Percentiles rank a stretch among this genome's conserved stretches.
Conservation (phyloP, 2,797 vertebrate genomes). For the Megalops cyprinoides region DNA sequence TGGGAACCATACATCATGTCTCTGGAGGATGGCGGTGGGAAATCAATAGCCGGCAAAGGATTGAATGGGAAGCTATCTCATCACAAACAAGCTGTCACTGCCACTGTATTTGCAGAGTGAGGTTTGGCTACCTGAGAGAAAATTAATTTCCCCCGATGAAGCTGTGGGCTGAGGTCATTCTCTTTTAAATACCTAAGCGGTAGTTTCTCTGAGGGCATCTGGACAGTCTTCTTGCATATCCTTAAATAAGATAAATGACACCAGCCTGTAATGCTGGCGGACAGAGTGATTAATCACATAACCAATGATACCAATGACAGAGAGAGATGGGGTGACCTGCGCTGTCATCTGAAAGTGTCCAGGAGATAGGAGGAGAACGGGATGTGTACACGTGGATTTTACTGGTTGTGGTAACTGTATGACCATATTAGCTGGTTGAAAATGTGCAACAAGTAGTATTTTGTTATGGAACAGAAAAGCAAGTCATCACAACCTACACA, state of each 20-base stretch:
- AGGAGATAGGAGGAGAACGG: neutral
- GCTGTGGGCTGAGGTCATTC: conserved; percentile 26
- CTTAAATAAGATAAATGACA: conserved; percentile 34
- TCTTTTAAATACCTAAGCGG: neutral
- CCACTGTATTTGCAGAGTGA: neutral
- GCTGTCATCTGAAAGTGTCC: neutral
- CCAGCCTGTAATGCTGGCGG: conserved; percentile 5
- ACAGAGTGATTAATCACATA: conserved; percentile 25
- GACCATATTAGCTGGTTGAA: no score
- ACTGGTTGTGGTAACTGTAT: no score
- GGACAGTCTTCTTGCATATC: neutral
- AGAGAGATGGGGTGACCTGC: neutral
- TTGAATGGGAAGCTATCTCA: conserved; percentile 1
- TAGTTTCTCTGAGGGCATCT: neutral
- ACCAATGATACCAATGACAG: neutral
- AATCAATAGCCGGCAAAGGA: conserved; percentile 14
- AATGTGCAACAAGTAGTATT: no score
- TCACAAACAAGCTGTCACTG: conserved; percentile 22
- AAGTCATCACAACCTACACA: no score
- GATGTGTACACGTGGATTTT: no score
- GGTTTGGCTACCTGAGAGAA: conserved; percentile 19
- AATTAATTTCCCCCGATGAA: conserved; percentile 29
- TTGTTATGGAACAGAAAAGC: no score
- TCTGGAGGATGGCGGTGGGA: neutral
- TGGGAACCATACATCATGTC: neutral